These are phyloP conservation scores for Hassar affinis DNA, from an alignment of 2,113 vertebrate species.

Conservation along the genomic window DNA sequence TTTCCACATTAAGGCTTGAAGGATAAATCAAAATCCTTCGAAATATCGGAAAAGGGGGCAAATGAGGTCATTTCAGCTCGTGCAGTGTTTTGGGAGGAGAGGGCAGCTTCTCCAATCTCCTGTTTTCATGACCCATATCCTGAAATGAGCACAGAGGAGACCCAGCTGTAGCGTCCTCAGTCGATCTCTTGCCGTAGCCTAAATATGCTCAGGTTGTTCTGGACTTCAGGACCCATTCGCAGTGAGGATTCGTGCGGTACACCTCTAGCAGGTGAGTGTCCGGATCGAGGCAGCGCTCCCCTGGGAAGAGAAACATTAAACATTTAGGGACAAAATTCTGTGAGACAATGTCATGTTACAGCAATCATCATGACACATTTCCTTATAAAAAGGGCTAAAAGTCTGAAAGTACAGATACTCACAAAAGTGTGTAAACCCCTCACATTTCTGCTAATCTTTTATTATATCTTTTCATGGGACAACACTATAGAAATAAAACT, in stretches of 20 bases:
- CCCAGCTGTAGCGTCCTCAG: neutral
- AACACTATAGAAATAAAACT: no score
- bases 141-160: conserved; percentile 30
- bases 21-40: conserved; percentile 13
- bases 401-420: neutral
- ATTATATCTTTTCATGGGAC: no score
- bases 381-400: neutral
- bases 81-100: neutral
- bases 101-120: conserved; percentile 15
- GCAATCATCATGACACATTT: neutral
- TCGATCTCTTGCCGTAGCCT: neutral
- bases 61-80: neutral
- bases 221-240: conserved; percentile 93
- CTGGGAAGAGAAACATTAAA: conserved; percentile 64
- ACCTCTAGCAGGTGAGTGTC: conserved; percentile 86
- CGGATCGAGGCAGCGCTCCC: conserved; percentile 88
- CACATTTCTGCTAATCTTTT: no score
- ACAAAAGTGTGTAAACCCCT: no score
- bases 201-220: conserved; percentile 66
- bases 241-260: conserved; percentile 86
- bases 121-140: neutral
- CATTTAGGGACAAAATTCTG: neutral
- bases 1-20: conserved; percentile 7
- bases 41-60: conserved; percentile 9
- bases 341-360: neutral